Conservation (phyloP, 2,797 vertebrate genomes). For the Hylomyscus alleni region DNA sequence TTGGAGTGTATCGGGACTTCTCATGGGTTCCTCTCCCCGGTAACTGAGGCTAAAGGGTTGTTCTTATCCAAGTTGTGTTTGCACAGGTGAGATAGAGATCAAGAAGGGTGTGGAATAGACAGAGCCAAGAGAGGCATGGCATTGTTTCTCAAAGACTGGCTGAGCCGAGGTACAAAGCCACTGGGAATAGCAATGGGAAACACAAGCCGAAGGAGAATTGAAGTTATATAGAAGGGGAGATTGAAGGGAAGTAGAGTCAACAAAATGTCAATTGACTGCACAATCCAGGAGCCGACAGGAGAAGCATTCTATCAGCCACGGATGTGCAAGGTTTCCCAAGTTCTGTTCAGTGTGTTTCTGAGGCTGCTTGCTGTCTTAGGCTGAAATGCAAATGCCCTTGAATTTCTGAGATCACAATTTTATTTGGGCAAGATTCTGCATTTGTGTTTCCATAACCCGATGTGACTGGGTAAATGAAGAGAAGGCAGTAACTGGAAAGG, state of each 20-base stretch:
- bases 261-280: conserved; percentile 71
- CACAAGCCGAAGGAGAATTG: conserved; percentile 66
- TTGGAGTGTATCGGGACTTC: background rate
- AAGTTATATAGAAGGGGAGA: conserved; percentile 77
- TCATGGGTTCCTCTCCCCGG: background rate
- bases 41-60: conserved; percentile 40
- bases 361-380: conserved; percentile 2
- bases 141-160: conserved; percentile 67
- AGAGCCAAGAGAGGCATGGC: conserved; percentile 48
- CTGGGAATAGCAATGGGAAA: conserved; percentile 64
- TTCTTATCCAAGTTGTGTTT: conserved; percentile 58
- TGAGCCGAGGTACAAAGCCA: conserved; percentile 65
- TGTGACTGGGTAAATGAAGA: conserved; percentile 75
- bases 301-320: background rate
- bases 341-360: background rate
- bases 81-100: conserved; percentile 62
- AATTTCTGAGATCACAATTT: conserved; percentile 64
- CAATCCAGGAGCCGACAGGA: conserved; percentile 56
- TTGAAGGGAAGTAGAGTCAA: conserved; percentile 76
- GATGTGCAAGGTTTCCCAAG: background rate
- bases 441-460: conserved; percentile 65
- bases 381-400: conserved; percentile 54
- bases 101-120: conserved; percentile 19
- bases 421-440: conserved; percentile 60
- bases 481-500: conserved; percentile 74